Percentiles rank a stretch among this genome's conserved stretches.
phyloP scores from a whole-genome alignment of 2,113 vertebrate species.

The Cricetomys ansorgei region DNA sequence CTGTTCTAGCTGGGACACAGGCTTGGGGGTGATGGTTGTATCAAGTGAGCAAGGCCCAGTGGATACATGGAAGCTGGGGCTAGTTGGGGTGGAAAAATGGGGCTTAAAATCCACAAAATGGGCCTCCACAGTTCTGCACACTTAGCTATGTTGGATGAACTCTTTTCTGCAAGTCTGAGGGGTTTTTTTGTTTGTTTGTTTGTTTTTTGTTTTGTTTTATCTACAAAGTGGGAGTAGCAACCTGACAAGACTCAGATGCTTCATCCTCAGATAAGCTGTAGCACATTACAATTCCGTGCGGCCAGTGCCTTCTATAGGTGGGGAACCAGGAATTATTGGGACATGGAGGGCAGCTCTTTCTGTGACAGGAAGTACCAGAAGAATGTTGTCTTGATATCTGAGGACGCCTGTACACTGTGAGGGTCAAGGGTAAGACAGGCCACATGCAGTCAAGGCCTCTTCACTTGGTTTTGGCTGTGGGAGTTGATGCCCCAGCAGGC shows the following conservation, averaged over 20 bases:
- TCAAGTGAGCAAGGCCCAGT: background rate
- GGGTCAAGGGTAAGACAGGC: background rate
- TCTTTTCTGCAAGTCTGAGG: background rate
- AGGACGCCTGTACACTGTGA: background rate
- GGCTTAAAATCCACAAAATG: background rate
- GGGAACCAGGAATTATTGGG: background rate
- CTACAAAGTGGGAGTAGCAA: background rate
- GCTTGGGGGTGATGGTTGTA: background rate
- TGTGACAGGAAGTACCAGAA: background rate
- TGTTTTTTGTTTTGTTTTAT: too few relatives aligned
- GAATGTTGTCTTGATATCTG: background rate
- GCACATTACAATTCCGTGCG: background rate
- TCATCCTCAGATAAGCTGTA: background rate
- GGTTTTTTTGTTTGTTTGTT: too few relatives aligned
- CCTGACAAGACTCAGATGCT: background rate
- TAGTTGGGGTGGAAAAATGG: background rate
- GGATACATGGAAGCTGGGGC: background rate
- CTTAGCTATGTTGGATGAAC: background rate
- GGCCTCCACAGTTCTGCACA: background rate
- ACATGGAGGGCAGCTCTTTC: background rate
- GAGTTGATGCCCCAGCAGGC: background rate
- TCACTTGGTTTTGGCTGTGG: background rate
- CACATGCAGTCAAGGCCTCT: background rate
- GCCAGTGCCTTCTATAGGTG: accelerated
- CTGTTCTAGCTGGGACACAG: conserved; percentile 43